Evolutionary conservation across 1,140 invertebrate genomes (phyloP).

Genomic region (Manduca sexta): DNA sequence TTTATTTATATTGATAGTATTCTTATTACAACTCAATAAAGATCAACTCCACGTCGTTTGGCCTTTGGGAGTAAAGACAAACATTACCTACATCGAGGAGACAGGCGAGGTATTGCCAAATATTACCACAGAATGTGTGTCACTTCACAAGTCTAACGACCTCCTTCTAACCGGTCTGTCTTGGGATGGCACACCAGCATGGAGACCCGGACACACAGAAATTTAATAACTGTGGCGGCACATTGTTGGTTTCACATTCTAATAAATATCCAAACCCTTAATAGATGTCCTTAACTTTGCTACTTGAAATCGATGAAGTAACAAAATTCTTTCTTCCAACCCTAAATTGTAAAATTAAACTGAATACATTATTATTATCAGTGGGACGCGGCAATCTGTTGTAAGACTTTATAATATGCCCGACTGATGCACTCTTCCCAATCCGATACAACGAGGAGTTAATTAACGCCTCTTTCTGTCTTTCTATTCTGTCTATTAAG

Average conservation of each 20-base stretch:
- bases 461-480: slow-evolving; percentile 15
- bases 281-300: slow-evolving; percentile 12
- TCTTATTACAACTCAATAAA: slow-evolving; percentile 98
- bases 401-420: slow-evolving; percentile 23
- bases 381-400: neutral
- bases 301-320: neutral
- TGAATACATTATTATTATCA: neutral
- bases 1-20: slow-evolving; percentile 98
- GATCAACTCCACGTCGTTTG: slow-evolving; percentile 95
- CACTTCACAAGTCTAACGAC: slow-evolving; percentile 68
- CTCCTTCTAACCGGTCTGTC: slow-evolving; percentile 71
- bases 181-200: slow-evolving; percentile 72
- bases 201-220: slow-evolving; percentile 47
- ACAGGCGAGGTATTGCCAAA: slow-evolving; percentile 85
- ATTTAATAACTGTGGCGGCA: slow-evolving; percentile 50
- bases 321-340: slow-evolving; percentile 2
- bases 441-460: slow-evolving; percentile 29
- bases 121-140: slow-evolving; percentile 58
- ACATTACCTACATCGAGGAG: slow-evolving; percentile 94
- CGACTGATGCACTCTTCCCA: slow-evolving; percentile 30
- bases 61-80: slow-evolving; percentile 94
- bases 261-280: slow-evolving; percentile 40
- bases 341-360: neutral
- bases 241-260: slow-evolving; percentile 39
- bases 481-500: slow-evolving; percentile 57